Evolutionary conservation across 2,113 vertebrate genomes (phyloP).

Genomic region (Chascanopsetta lugubris): DNA sequence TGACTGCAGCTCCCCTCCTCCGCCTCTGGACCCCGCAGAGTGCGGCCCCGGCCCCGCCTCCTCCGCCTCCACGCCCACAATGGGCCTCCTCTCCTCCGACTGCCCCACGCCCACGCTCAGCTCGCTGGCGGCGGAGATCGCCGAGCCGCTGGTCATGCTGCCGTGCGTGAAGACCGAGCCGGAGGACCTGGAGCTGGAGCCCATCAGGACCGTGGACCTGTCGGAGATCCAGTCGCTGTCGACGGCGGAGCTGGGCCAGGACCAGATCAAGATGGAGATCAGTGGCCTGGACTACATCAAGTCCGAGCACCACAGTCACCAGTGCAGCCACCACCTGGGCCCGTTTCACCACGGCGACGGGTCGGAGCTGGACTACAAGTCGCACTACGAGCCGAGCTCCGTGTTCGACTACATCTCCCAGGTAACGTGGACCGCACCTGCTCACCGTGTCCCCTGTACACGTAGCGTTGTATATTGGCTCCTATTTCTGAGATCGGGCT

Average conservation of each 20-base stretch:
- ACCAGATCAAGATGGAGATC: constrained; percentile 86
- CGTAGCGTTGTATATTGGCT: no score
- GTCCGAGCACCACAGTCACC: constrained; percentile 77
- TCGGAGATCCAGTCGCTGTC: constrained; percentile 82
- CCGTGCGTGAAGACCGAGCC: constrained; percentile 82
- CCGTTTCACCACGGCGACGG: constrained; percentile 66
- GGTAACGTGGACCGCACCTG: constrained; percentile 34
- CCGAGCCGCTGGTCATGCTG: constrained; percentile 80
- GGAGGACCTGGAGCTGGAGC: constrained; percentile 75
- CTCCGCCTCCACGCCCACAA: constrained; percentile 36
- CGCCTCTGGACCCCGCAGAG: constrained; percentile 57
- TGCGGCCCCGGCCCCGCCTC: constrained; percentile 30
- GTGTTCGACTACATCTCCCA: constrained; percentile 84
- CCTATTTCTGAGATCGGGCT: no score
- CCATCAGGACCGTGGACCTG: constrained; percentile 80
- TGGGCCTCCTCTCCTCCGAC: constrained; percentile 75
- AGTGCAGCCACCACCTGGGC: constrained; percentile 66
- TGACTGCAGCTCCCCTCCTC: constrained; percentile 60
- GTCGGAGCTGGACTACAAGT: constrained; percentile 82
- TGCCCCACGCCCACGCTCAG: constrained; percentile 75
- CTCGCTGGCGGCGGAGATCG: constrained; percentile 76
- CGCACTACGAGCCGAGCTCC: constrained; percentile 79
- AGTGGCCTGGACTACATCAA: constrained; percentile 85
- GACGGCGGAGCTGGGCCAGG: constrained; percentile 81
- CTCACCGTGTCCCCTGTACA: no score